phyloP scores from a whole-genome alignment of 2,113 vertebrate genomes.

The Clarias macrocephalus region DNA sequence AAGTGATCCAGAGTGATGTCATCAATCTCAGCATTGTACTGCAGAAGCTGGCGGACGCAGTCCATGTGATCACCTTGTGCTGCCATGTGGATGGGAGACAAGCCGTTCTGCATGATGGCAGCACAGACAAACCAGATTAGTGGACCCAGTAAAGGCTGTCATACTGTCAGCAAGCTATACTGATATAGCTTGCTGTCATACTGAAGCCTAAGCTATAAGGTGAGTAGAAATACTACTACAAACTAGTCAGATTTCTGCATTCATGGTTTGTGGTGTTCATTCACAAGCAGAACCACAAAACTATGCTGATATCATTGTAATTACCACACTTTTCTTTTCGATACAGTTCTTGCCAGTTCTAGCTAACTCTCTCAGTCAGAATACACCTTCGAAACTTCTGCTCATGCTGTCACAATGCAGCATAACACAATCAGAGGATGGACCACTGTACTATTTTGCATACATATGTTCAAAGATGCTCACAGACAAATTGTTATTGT shows the following conservation, averaged over 20 bases:
- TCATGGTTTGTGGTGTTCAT: neutral
- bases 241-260: neutral
- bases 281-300: neutral
- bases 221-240: neutral
- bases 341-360: neutral
- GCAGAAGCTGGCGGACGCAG: constrained; percentile 90
- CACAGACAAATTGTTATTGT: too few relatives aligned
- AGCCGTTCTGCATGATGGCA: constrained; percentile 80
- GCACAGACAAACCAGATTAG: neutral
- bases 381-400: too few relatives aligned
- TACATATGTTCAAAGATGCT: too few relatives aligned
- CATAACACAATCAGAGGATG: too few relatives aligned
- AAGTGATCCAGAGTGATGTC: constrained; percentile 97
- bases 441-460: too few relatives aligned
- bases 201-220: neutral
- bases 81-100: constrained; percentile 98
- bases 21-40: constrained; percentile 91
- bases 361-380: too few relatives aligned
- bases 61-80: constrained; percentile 97
- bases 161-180: neutral
- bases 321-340: neutral
- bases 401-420: too few relatives aligned
- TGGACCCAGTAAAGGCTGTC: neutral
- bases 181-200: too few relatives aligned
- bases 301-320: neutral